Conservation (phyloP, 2,797 vertebrate genomes). For the Kryptolebias ocellatus region DNA sequence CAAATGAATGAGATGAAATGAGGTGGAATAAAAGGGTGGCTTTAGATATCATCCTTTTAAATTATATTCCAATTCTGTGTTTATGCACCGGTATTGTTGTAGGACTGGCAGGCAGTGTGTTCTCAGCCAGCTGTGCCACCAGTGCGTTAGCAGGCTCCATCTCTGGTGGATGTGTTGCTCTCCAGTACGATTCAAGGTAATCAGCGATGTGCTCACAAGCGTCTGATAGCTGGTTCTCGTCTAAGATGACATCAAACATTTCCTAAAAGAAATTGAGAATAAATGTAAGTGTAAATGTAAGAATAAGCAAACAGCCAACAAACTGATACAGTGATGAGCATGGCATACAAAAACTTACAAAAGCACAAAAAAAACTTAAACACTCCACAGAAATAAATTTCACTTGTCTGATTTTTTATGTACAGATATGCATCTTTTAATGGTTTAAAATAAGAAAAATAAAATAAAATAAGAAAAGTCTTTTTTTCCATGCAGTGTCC, state of each 20-base stretch:
- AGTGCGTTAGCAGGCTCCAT: constrained; percentile 87
- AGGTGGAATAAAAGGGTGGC: constrained; percentile 19
- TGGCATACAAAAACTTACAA: too few species aligned
- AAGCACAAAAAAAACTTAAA: too few species aligned
- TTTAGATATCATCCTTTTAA: neutral
- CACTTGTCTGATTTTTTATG: too few species aligned
- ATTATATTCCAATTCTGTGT: neutral
- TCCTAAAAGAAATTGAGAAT: constrained; percentile 80
- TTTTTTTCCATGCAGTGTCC: too few species aligned
- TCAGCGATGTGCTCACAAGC: constrained; percentile 98
- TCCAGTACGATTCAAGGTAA: constrained; percentile 98
- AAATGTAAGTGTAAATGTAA: neutral
- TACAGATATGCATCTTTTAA: too few species aligned
- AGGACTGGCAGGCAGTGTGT: constrained; percentile 88
- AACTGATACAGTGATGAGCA: neutral
- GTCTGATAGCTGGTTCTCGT: constrained; percentile 97
- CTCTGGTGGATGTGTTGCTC: constrained; percentile 93
- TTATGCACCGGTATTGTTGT: constrained; percentile 73
- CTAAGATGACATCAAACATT: constrained; percentile 96
- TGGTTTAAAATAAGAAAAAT: too few species aligned
- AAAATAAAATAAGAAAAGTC: too few species aligned
- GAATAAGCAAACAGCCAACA: neutral
- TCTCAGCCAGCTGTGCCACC: constrained; percentile 89
- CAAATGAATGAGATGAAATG: constrained; percentile 42
- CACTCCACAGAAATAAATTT: too few species aligned